Conservation (phyloP, 53 echinoderm and acorn worm species). For the Crossaster papposus region DNA sequence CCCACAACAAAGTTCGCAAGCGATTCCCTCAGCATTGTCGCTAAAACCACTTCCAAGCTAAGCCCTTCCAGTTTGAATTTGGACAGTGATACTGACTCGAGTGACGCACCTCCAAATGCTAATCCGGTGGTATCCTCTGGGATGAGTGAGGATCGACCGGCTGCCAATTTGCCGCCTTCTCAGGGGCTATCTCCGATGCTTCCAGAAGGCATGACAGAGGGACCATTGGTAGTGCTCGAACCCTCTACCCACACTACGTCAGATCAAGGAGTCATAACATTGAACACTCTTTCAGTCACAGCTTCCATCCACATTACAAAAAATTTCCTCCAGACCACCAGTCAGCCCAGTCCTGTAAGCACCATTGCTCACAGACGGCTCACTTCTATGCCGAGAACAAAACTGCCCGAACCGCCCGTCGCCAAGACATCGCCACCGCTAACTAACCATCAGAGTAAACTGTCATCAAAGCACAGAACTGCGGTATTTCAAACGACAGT, state of each 20-base stretch:
- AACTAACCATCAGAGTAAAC: not conserved
- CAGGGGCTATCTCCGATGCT: not conserved
- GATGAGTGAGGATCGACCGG: not conserved
- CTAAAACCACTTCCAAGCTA: not conserved
- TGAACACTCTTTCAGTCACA: not conserved
- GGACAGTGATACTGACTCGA: not conserved
- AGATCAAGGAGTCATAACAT: no score
- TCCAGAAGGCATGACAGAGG: not conserved
- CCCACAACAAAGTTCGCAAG: not conserved
- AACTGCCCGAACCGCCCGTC: not conserved
- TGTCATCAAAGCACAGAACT: not conserved
- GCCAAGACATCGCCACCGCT: not conserved
- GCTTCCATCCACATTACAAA: not conserved
- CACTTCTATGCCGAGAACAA: not conserved
- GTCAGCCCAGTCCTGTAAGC: not conserved
- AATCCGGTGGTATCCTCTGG: not conserved
- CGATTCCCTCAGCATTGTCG: not conserved
- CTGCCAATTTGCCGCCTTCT: not conserved
- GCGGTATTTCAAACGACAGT: not conserved
- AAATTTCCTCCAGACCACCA: not conserved
- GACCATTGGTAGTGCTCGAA: no score
- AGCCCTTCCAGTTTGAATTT: not conserved
- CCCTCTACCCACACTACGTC: no score
- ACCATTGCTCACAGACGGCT: not conserved
- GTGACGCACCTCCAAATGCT: not conserved